Evolutionary conservation across 1,140 invertebrate genomes (phyloP).

Genomic region (Lepidurus packardi): DNA sequence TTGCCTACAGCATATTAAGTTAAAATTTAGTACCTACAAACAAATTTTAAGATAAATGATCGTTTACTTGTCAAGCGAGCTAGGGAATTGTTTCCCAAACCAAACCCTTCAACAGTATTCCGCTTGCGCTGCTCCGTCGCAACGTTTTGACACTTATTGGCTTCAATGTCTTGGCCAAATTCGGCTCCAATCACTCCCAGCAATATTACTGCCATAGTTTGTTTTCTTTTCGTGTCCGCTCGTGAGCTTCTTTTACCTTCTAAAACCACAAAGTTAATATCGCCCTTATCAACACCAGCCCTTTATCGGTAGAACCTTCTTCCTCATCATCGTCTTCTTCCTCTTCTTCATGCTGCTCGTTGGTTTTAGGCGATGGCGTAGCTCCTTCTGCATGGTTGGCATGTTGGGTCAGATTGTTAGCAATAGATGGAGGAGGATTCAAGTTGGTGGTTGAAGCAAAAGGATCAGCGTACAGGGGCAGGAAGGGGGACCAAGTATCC

Average conservation of each 20-base stretch:
- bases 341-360: conserved; percentile 57
- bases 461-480: conserved; percentile 77
- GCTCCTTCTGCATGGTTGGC: conserved; percentile 1
- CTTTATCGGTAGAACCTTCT: conserved; percentile 18
- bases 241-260: conserved; percentile 71
- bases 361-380: conserved; percentile 37
- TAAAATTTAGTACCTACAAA: not conserved
- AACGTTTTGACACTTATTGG: conserved; percentile 46
- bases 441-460: conserved; percentile 37
- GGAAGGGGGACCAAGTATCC: conserved; percentile 89
- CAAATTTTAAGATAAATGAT: not conserved
- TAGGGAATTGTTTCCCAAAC: conserved; percentile 84
- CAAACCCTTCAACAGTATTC: conserved; percentile 81
- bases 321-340: conserved; percentile 68
- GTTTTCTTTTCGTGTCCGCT: conserved; percentile 84
- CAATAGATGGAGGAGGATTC: not conserved
- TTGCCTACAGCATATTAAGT: conserved; percentile 52
- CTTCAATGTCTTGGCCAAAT: conserved; percentile 82
- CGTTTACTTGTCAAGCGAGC: conserved; percentile 76
- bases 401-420: conserved; percentile 24
- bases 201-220: conserved; percentile 93
- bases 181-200: conserved; percentile 95
- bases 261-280: conserved; percentile 43
- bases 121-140: conserved; percentile 59
- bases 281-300: not conserved